Percentiles rank a stretch among this genome's conserved stretches.
phyloP scores from a whole-genome alignment of 2,797 vertebrate genomes.

The Monodelphis domestica region DNA sequence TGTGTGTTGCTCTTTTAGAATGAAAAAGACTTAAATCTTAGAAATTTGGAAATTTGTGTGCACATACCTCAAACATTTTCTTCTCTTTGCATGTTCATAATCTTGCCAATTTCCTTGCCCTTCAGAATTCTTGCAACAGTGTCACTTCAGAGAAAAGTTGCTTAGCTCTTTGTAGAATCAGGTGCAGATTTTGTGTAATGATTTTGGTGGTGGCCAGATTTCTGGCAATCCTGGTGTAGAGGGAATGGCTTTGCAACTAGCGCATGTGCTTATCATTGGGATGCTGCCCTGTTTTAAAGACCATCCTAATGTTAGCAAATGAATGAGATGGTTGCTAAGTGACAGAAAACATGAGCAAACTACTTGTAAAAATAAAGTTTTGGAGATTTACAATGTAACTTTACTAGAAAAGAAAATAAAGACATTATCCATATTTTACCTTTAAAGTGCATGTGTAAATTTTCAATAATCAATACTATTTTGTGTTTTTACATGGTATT shows the following conservation, averaged over 20 bases:
- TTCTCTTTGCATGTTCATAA: slow-evolving; percentile 52
- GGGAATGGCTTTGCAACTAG: slow-evolving; percentile 10
- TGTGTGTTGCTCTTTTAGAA: slow-evolving; percentile 57
- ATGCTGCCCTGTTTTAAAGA: slow-evolving; percentile 30
- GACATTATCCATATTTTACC: slow-evolving; percentile 47
- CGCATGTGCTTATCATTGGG: slow-evolving; percentile 35
- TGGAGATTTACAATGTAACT: not conserved
- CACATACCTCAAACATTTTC: slow-evolving; percentile 45
- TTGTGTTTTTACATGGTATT: slow-evolving; percentile 10
- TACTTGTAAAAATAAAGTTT: not conserved
- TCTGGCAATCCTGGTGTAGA: slow-evolving; percentile 42
- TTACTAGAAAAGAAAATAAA: slow-evolving; percentile 32
- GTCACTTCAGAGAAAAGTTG: slow-evolving; percentile 64
- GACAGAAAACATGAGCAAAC: not conserved
- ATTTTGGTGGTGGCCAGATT: slow-evolving; percentile 58
- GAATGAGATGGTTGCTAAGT: slow-evolving; percentile 63
- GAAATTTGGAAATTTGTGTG: slow-evolving; percentile 64
- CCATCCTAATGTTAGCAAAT: slow-evolving; percentile 29
- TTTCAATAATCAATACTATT: slow-evolving; percentile 37
- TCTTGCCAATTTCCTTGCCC: slow-evolving; percentile 65
- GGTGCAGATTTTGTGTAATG: slow-evolving; percentile 65
- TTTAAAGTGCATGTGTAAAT: not conserved
- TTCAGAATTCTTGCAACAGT: slow-evolving; percentile 69
- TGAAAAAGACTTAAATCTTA: slow-evolving; percentile 53
- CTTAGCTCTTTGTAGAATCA: slow-evolving; percentile 37